Evolutionary conservation across 2,113 vertebrate species (phyloP), one percentile per base, ranked within the genome.

Genomic region (Coptodon bakossiorum): DNA sequence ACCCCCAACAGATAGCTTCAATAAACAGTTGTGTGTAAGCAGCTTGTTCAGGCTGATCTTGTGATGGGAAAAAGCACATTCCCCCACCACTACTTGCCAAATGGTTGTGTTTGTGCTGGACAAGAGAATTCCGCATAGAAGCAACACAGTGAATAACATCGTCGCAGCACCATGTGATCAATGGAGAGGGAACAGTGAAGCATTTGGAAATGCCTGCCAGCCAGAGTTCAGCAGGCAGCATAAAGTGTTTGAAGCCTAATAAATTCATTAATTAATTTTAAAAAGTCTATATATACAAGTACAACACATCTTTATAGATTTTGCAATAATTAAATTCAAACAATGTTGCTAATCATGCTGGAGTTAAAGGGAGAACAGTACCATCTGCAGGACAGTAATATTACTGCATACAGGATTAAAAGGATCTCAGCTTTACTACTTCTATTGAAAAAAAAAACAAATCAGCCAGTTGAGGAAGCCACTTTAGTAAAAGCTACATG

Each of bases 31-130:
- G 88, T 93, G 86, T 88, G 89, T 87, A 50, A 40, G 73, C 80
- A 34, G 34, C 57, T 45, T 24, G 48, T 89, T 89, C 84, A 91
- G 84, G 89, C 83, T 81, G 89, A 86, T 95, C 87, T 93, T 92
- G 90, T 90, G 92, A 94, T 86, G 27, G 79, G 61, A 59, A 80
- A 83, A 86, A 89, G 86, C 85, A 91, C 87, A 93, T 91, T 95
- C 88, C 80, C 85, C 80, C 88, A 80, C 54, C 43, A 78, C 84
- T 88, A 63, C 78, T 81, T 90, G 87, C 82, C 83, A 88, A 85
- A 22, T 85, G 83, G 78, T 76, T 82, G 82, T 73, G 84, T 40
- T 76, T 63, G 52, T 27, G 81, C 52, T 73, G 71, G 81, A 79
- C 61, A 48, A 34, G 87, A 89, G 79, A 88, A 88, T 91, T 88